Evolutionary conservation across 2,797 vertebrate genomes (phyloP), one percentile per base, ranked within the genome.

Genomic region (Callimico goeldii): DNA sequence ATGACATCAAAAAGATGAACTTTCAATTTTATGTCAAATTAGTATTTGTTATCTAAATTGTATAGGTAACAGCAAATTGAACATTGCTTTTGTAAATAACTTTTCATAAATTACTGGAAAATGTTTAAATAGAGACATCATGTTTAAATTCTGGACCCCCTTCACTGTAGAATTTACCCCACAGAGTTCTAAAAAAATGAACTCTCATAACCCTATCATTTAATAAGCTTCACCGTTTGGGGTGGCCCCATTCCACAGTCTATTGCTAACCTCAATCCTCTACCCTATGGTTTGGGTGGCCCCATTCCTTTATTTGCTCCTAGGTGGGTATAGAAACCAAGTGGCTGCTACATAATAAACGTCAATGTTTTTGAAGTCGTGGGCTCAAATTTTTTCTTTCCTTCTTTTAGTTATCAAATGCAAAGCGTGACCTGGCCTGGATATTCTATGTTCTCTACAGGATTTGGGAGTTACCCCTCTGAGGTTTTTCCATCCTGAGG

Each of bases 21-120:
- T 75, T 88, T 94, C 41, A 87, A 89, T 92, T 92, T 77, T 70
- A 90, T 94, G 14, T 94, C 41, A 88, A 93, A 73, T 92, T 85
- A 95, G 26, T 81, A 73, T 50, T 95, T 72, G 28, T 86, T 76
- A 82, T 10, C 24, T 89, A 75, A 91, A 43, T 39, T 77, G 7
- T 52, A 85, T 8, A 43, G 43, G 30, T 70, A 93, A 77, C 17
- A 46, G 41, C 28, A 84, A 36, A 14, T 76, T 88, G 24, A 88
- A 1, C 64, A 87, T 46, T 7, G 3, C 8, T 92, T 95, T 92
- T 70, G 70, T 9, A 61, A 79, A 43, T n/a, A 33, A 39, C n/a
- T 93, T 72, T 94, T 83, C 79, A 15, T 57, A 85, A 92, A 46
- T 81, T 82, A 76, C 39, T 89, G 33, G 73, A 91, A 90, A 88